Evolutionary conservation across 2,113 vertebrate species (phyloP), one percentile per base, ranked within the genome.

Genomic region (Odontophorus gujanensis): DNA sequence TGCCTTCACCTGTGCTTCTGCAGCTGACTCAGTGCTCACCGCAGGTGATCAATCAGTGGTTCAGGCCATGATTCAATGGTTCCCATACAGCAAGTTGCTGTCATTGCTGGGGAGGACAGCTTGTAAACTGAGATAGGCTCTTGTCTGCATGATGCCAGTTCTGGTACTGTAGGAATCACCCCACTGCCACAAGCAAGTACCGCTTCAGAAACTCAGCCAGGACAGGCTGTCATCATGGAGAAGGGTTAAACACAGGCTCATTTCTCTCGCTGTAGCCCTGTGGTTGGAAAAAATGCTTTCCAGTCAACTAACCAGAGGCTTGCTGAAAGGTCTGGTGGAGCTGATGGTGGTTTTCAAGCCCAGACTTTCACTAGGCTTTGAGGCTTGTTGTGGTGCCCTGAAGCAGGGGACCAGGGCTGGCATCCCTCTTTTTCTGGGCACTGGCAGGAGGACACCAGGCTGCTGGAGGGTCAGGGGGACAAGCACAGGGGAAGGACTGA

Each of bases 221-320:
- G 48, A 59, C 5, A 25, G 71, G 77, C 8, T 7, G 67, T 95
- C 17, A 11, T 91, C 92, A 93, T 1, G 62, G 90, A 93, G 86
- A 62, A 85, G 58, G 40, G 36, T 0, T 0, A 79, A 87, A 43
- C 86, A 65, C 0, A 0, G 58, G 51, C 48, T 90, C 0, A 0
- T 75, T 94, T 92, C 61, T 73, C 43, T 63, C 67, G 50, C 88
- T 81, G 50, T 72, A 91, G 82, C 51, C 26, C 50, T 1, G 13
- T 86, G 68, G 51, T 55, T 90, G 92, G 92, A 94, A 96, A 93
- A 93, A 92, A 90, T 81, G 88, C 57, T 92, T 96, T 92, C 92
- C 92, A 93, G 47, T 79, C 21, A 6, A 82, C 81, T 85, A 69
- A 75, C 3, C 47, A 77, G 69, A 95, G 62, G 20, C 81, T 93